Evolutionary conservation across 1,140 invertebrate genomes (phyloP).

Genomic region (Pseudomyrmex gracilis): DNA sequence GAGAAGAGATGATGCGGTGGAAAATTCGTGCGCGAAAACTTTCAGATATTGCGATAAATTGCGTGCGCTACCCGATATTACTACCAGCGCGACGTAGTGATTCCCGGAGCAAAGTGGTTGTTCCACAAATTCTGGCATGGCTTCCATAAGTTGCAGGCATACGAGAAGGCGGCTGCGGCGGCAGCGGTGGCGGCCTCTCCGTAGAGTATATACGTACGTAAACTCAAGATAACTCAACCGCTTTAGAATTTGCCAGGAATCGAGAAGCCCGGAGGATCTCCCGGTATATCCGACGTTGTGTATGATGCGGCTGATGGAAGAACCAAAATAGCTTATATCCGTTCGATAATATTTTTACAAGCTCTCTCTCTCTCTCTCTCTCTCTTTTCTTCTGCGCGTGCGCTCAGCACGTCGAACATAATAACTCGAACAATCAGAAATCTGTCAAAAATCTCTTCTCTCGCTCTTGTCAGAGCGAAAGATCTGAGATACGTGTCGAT

Average conservation of each 20-base stretch:
- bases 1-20: constrained; percentile 7
- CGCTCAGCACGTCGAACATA: neutral
- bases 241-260: constrained; percentile 46
- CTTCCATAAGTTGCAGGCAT: constrained; percentile 58
- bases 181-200: neutral
- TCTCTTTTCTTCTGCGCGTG: neutral
- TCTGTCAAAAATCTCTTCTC: neutral
- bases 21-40: constrained; percentile 55
- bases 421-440: neutral
- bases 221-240: constrained; percentile 60
- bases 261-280: constrained; percentile 33
- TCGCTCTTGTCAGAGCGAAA: constrained; percentile 1
- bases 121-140: constrained; percentile 56
- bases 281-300: constrained; percentile 1
- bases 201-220: constrained; percentile 46
- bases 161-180: neutral
- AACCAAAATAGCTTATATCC: constrained; percentile 62
- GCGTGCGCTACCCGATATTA: constrained; percentile 47
- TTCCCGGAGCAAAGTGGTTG: constrained; percentile 51
- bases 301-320: constrained; percentile 36
- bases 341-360: constrained; percentile 70
- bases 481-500: neutral
- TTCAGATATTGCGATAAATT: constrained; percentile 63
- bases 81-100: constrained; percentile 41
- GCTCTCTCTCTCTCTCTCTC: neutral